Evolutionary conservation across 2,888 invertebrate genomes (phyloP), one percentile per base, ranked within the genome.

Genomic region (Steinernema hermaphroditum): DNA sequence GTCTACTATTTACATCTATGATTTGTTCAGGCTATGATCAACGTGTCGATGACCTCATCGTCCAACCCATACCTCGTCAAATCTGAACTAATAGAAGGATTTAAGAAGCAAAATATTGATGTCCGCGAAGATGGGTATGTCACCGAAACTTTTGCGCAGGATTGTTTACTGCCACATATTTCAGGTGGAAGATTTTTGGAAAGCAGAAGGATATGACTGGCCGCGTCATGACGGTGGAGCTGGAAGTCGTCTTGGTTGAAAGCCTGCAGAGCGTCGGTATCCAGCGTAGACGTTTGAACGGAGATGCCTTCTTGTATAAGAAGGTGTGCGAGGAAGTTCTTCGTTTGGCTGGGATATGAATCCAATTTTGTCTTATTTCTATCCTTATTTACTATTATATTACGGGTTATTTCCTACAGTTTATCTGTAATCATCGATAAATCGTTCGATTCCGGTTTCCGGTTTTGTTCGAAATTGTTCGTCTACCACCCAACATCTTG

Each of bases 271-370:
- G 82, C 50, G 80, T 83, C 71, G 92, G 92, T 34, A 91, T 93
- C 72, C 89, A 91, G 72, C 89, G 92, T 73, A 92, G 92, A 85
- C 88, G 93, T 43, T 89, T 92, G 54, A 91, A 91, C 85, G 92
- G 93, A 0, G 92, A 93, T 85, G 91, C 91, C 0, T 93, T 93
- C 92, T 91, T 91, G 78, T 93, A 93, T 88, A 93, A 93, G 87
- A 90, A 72, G 32, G 72, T 80, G 22, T 81, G 81, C 68, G 80
- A 81, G 37, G 75, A 81, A 43, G 74, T 81, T 14, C 71, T 79
- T 16, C 50, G 49, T 32, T 32, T 50, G 2, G 37, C 41, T 0
- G 1, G 72, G 32, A 16, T 29, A 43, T 73, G 32, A n/a, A 73
- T 54, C 9, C n/a, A 27, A 8, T 37, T 8, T 37, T 37, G 37